Base-by-base conservation (phyloP, 1,140 invertebrate species). In the Zaprionus africanus region DNA sequence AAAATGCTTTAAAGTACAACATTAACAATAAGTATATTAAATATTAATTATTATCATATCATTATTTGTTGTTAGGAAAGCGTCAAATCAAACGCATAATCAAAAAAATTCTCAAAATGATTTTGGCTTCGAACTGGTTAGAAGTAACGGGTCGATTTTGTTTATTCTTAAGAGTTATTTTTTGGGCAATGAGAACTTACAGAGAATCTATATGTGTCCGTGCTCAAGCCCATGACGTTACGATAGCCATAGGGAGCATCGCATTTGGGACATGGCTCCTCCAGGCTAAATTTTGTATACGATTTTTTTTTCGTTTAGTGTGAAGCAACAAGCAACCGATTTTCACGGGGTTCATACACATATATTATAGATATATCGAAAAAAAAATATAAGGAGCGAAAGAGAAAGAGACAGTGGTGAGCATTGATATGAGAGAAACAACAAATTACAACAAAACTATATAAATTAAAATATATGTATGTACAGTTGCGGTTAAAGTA, bases 191-290 rank as follows among this genome's bases (percentile, higher is more conserved):
- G 61, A 82, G 82, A 93, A 97, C 95, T 95, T 95, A 96, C 96
- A 91, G 95, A 94, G 93, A 96, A 96, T 85, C 92, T 92, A 81
- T 93, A 92, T 19, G 98, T 98, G 91, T 99, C 95, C 70, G 95
- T 95, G 88, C 96, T 98, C 46, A 99, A 94, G 58, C 94, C 95
- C 96, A 99, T 98, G 88, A 98, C 96, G 94, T 99, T 97, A 85
- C 95, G 96, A 94, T 96, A 99, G 75, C 98, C 98, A 92, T 99
- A 99, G 15, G 99, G 98, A 70, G 97, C 95, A 58, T 73, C 79
- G 76, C 85, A 90, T 62, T 85, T 82, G 53, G 94, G 92, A 91
- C 98, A 99, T 38, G 97, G 97, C 68, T 95, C 95, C 73, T 93
- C 93, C 80, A 97, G 94, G 93, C 97, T 98, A 93, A 69, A 60